Evolutionary conservation across 2,888 invertebrate species (phyloP).

Genomic region (Tanypteryx hageni): DNA sequence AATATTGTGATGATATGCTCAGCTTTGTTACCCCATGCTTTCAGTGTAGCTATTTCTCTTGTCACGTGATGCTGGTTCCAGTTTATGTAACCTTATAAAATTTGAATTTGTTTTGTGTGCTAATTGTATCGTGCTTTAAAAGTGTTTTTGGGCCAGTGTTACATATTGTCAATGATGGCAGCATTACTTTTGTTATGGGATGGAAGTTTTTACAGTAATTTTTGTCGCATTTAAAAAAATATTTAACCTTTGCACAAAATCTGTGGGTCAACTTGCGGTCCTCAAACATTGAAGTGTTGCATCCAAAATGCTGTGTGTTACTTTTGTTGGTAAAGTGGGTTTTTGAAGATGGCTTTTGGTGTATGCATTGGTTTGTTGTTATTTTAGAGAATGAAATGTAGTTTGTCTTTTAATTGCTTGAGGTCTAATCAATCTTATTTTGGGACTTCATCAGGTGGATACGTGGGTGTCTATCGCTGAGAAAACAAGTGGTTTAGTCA

Average conservation of each 20-base stretch:
- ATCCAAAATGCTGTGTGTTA: conserved; percentile 13
- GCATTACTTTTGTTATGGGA: not conserved
- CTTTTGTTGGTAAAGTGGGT: conserved; percentile 1
- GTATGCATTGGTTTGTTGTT: not conserved
- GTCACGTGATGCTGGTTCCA: not conserved
- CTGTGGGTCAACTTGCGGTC: conserved; percentile 13
- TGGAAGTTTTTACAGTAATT: not conserved
- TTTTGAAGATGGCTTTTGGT: conserved; percentile 13
- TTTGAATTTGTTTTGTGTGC: not conserved
- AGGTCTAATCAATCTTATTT: not conserved
- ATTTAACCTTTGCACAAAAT: not conserved
- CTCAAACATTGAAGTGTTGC: not conserved
- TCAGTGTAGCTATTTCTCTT: not conserved
- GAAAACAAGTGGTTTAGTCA: not conserved
- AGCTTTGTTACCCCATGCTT: not conserved
- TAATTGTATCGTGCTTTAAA: conserved; percentile 6
- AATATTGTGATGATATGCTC: not conserved
- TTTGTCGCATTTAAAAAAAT: not conserved
- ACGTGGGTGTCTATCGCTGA: conserved; percentile 53
- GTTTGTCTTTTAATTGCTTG: not conserved
- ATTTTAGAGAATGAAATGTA: not conserved
- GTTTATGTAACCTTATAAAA: not conserved
- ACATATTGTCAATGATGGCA: not conserved
- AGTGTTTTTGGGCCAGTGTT: not conserved
- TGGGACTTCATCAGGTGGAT: conserved; percentile 34